phyloP scores from a whole-genome alignment of 2,888 invertebrate species.

The Pterostichus madidus region DNA sequence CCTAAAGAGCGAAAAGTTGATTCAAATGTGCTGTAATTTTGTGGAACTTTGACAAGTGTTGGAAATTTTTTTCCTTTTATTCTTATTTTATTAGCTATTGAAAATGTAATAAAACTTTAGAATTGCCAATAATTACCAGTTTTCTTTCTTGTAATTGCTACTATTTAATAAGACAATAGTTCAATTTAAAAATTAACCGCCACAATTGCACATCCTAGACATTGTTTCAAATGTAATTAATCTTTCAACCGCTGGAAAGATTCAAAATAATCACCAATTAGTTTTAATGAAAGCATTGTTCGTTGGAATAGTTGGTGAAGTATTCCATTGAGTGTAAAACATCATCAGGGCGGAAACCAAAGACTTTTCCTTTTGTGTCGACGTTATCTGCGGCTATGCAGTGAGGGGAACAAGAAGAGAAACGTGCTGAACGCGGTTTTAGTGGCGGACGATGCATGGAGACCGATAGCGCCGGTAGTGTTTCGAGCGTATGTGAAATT shows the following conservation, averaged over 20 bases:
- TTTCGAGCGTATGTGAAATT: too few relatives aligned
- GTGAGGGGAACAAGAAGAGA: not conserved
- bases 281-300: slow-evolving; percentile 60
- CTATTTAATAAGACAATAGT: not conserved
- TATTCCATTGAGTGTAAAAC: slow-evolving; percentile 56
- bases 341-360: slow-evolving; percentile 40
- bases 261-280: slow-evolving; percentile 62
- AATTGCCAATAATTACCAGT: too few relatives aligned
- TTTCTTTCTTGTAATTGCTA: too few relatives aligned
- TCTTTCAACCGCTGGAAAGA: slow-evolving; percentile 52
- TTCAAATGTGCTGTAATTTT: too few relatives aligned
- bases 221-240: slow-evolving; percentile 51
- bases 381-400: slow-evolving; percentile 25
- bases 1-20: too few relatives aligned
- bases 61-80: too few relatives aligned
- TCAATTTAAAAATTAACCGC: not conserved
- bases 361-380: slow-evolving; percentile 52
- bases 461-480: too few relatives aligned
- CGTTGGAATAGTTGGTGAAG: slow-evolving; percentile 55
- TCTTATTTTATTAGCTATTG: too few relatives aligned
- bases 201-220: not conserved
- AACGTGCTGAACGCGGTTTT: slow-evolving; percentile 26
- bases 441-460: not conserved
- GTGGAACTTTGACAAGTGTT: too few relatives aligned
- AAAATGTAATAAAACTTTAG: too few relatives aligned